Evolutionary conservation across 2,888 invertebrate genomes (phyloP).

Genomic region (Xanthorhoe designata): DNA sequence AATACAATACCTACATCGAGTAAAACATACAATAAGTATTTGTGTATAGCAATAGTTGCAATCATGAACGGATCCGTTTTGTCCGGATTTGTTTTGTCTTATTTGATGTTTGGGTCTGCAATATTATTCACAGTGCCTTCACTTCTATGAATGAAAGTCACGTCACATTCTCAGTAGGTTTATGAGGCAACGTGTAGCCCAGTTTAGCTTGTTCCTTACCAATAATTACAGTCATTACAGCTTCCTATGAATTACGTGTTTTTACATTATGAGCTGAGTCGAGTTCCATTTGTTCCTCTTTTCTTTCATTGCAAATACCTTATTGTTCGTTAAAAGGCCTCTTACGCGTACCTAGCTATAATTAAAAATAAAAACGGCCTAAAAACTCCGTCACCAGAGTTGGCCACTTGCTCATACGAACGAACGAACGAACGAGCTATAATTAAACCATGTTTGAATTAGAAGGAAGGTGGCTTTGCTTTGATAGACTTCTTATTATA

Average conservation of each 20-base stretch:
- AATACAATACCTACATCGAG: not conserved
- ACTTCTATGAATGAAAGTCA: constrained; percentile 17
- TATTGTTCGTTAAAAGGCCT: constrained; percentile 38
- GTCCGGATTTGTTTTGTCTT: no score
- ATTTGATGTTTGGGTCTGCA: not conserved
- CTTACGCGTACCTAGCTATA: constrained; percentile 21
- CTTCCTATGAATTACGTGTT: constrained; percentile 38
- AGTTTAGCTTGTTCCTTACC: constrained; percentile 27
- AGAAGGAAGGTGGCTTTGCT: constrained; percentile 47
- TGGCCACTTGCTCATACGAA: constrained; percentile 18
- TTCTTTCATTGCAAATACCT: constrained; percentile 49
- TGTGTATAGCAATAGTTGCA: not conserved
- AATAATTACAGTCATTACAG: constrained; percentile 39
- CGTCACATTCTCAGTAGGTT: constrained; percentile 28
- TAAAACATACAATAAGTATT: no score
- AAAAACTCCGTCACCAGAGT: no score
- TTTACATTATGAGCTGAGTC: constrained; percentile 33
- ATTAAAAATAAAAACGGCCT: no score
- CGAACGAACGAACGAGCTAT: no score
- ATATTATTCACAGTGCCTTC: not conserved
- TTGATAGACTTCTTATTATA: constrained; percentile 35
- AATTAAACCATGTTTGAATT: constrained; percentile 41
- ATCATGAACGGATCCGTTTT: not conserved
- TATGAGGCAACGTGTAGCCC: constrained; percentile 35
- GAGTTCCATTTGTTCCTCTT: constrained; percentile 45